A percentile compares a stretch with the other conserved stretches of the same genome.
Evolutionary conservation across 2,113 vertebrate species (phyloP).

Genomic region (Psilopsiagon aurifrons): DNA sequence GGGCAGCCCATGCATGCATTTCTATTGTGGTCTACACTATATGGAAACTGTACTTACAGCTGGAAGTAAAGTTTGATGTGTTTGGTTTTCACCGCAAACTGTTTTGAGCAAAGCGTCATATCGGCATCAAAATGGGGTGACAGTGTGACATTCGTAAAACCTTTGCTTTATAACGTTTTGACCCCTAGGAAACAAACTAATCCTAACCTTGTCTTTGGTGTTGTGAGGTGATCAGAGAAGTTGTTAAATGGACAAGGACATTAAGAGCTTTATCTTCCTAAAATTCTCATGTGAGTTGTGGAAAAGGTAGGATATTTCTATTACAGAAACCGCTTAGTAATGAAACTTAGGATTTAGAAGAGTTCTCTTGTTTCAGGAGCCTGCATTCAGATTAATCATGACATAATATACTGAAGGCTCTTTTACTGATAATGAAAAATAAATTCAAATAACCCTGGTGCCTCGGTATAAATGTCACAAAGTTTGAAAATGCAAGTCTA

Average conservation of each 20-base stretch:
- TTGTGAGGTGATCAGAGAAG: not conserved
- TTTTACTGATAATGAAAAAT: constrained; percentile 42
- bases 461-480: not conserved
- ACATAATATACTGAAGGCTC: not conserved
- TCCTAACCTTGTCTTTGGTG: not conserved
- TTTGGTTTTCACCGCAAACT: not conserved
- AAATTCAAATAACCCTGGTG: not conserved
- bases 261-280: not conserved
- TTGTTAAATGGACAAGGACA: not conserved
- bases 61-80: not conserved
- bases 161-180: not conserved
- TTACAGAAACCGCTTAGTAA: not conserved
- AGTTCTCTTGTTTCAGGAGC: not conserved
- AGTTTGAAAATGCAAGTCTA: constrained; percentile 35
- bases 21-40: not conserved
- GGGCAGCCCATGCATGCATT: not conserved
- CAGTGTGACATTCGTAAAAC: not conserved
- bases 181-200: not conserved
- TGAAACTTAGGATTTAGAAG: not conserved
- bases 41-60: not conserved
- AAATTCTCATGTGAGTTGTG: not conserved
- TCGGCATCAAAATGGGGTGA: not conserved
- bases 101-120: not conserved
- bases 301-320: not conserved
- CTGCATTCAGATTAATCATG: constrained; percentile 12